Percentiles rank a stretch among this genome's conserved stretches.
Conservation (phyloP, 2,113 vertebrate species). For the Callipepla squamata region DNA sequence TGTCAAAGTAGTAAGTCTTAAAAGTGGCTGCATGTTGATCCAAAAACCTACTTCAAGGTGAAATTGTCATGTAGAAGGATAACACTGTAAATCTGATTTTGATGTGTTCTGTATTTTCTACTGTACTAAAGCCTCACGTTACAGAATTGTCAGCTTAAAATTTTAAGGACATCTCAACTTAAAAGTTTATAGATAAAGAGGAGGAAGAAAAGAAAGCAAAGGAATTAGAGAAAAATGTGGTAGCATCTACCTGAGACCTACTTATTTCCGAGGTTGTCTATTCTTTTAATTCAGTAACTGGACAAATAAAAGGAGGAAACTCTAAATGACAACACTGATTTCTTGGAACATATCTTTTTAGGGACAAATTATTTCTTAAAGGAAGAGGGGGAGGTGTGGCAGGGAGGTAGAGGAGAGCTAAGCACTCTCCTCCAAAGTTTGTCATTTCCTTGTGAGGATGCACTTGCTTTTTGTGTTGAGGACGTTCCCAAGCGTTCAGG, state of each 20-base stretch:
- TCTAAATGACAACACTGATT: not conserved
- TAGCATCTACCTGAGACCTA: constrained; percentile 69
- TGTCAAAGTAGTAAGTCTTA: not conserved
- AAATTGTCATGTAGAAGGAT: not conserved
- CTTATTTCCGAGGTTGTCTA: not conserved
- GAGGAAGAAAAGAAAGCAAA: constrained; percentile 75
- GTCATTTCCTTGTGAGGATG: not conserved
- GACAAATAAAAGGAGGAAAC: not conserved
- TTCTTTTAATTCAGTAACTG: not conserved
- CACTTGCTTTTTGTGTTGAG: not conserved
- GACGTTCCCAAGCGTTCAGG: not conserved
- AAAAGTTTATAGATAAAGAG: constrained; percentile 74
- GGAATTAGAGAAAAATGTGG: constrained; percentile 60
- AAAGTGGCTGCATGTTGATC: constrained; percentile 33
- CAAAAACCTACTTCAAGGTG: not conserved
- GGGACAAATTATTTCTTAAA: not conserved
- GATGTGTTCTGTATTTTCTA: constrained; percentile 20
- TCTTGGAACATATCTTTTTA: not conserved
- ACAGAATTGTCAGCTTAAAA: not conserved
- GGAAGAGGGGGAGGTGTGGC: fast-evolving
- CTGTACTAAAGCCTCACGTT: constrained; percentile 66
- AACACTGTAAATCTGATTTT: constrained; percentile 74
- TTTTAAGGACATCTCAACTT: constrained; percentile 62
- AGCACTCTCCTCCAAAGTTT: fast-evolving
- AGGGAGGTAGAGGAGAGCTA: not conserved